phyloP scores from a whole-genome alignment of 2,888 invertebrate genomes.

The Papilio protenor region DNA sequence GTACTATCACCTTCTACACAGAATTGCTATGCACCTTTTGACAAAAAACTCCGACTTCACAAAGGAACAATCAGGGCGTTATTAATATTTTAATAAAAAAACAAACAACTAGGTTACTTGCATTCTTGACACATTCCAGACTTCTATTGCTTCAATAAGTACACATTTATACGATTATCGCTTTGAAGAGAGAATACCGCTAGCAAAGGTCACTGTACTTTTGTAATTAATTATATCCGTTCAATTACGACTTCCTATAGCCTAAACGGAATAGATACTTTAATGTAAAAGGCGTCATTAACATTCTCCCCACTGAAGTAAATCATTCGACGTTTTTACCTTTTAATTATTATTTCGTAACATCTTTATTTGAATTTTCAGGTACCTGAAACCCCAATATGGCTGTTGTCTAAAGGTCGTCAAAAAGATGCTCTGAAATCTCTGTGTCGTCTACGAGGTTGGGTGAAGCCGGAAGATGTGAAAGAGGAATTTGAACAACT shows the following conservation, averaged over 20 bases:
- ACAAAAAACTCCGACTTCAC: no score
- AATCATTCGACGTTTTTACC: not conserved
- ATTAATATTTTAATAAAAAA: no score
- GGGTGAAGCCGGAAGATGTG: slow-evolving; percentile 80
- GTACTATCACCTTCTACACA: no score
- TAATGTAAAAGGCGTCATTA: not conserved
- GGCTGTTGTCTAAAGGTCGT: slow-evolving; percentile 84
- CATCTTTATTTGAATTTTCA: slow-evolving; percentile 52
- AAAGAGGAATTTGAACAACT: slow-evolving; percentile 80
- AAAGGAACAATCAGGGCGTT: no score
- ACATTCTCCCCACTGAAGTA: no score
- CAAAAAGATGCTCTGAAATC: slow-evolving; percentile 81
- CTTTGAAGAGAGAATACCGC: not conserved
- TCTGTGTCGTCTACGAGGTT: slow-evolving; percentile 83
- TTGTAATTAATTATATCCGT: not conserved
- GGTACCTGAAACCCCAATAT: slow-evolving; percentile 85
- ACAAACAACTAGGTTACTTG: no score
- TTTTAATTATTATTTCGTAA: not conserved
- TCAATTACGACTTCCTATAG: not conserved
- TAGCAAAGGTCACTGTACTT: not conserved
- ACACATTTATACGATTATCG: not conserved
- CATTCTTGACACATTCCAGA: no score
- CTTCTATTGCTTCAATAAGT: not conserved
- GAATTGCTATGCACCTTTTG: no score
- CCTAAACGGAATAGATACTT: not conserved